Evolutionary conservation across 2,888 invertebrate species (phyloP).

Genomic region (Yponomeuta evonymella): DNA sequence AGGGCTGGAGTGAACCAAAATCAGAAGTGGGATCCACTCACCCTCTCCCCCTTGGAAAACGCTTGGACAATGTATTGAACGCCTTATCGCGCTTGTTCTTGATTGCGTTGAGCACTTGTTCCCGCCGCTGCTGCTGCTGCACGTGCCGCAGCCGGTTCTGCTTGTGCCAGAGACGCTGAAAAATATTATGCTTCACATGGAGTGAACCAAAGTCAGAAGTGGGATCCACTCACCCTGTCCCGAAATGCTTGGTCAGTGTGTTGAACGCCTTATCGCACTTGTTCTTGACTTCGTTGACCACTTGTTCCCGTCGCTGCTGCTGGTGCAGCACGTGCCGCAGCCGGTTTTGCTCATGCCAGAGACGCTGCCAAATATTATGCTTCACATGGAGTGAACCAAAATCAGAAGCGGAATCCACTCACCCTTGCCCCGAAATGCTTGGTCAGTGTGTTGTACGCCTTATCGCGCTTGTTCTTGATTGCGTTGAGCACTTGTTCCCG

Average conservation of each 20-base stretch:
- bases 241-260: slow-evolving; percentile 13
- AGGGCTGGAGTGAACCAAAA: slow-evolving; percentile 22
- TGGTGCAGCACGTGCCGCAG: slow-evolving; percentile 40
- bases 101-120: slow-evolving; percentile 44
- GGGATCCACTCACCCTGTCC: background rate
- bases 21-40: background rate
- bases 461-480: slow-evolving; percentile 46
- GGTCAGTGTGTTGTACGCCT: slow-evolving; percentile 7
- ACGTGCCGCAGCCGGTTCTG: slow-evolving; percentile 45
- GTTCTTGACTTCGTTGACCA: slow-evolving; percentile 43
- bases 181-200: background rate
- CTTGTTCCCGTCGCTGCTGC: slow-evolving; percentile 34
- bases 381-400: slow-evolving; percentile 22
- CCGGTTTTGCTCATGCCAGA: slow-evolving; percentile 55
- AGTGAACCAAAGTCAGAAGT: slow-evolving; percentile 23
- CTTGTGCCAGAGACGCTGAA: slow-evolving; percentile 53
- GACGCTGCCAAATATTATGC: slow-evolving; percentile 33
- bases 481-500: slow-evolving; percentile 38
- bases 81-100: slow-evolving; percentile 38
- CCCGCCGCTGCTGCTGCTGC: slow-evolving; percentile 38
- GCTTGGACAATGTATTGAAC: slow-evolving; percentile 7
- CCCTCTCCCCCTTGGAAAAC: slow-evolving; percentile 2
- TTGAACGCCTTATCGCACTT: slow-evolving; percentile 35
- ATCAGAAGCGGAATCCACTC: background rate
- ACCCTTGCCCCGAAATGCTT: slow-evolving; percentile 6